These are phyloP conservation scores for Nasonia vitripennis DNA, from an alignment of 1,140 invertebrate genomes.

Conservation along the genomic window DNA sequence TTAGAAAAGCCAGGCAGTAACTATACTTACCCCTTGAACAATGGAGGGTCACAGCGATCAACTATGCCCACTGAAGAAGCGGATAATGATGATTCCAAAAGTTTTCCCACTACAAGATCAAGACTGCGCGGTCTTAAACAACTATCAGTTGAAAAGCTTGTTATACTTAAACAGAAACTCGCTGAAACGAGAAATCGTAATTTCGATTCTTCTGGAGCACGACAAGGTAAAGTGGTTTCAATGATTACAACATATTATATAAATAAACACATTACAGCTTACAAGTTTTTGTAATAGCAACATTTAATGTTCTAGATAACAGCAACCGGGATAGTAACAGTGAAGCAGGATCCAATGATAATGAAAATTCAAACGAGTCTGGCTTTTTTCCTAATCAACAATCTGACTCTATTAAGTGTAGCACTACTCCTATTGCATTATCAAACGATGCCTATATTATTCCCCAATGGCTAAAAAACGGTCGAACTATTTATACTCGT, in stretches of 20 bases:
- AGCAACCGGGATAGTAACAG: constrained; percentile 58
- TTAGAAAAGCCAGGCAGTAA: constrained; percentile 79
- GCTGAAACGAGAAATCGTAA: constrained; percentile 76
- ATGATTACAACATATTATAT: constrained; percentile 9
- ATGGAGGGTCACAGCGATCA: constrained; percentile 56
- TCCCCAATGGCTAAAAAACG: constrained; percentile 73
- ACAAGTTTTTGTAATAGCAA: background rate
- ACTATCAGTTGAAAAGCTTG: constrained; percentile 81
- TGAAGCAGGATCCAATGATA: constrained; percentile 39
- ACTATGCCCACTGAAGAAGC: constrained; percentile 59
- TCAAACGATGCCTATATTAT: constrained; percentile 72
- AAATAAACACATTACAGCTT: background rate
- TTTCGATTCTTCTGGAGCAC: constrained; percentile 57
- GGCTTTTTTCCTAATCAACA: constrained; percentile 54
- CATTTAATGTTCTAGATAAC: constrained; percentile 61
- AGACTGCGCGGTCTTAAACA: constrained; percentile 80
- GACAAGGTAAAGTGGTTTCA: constrained; percentile 21
- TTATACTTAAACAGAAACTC: constrained; percentile 80
- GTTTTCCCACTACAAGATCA: constrained; percentile 75
- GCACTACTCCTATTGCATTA: constrained; percentile 61
- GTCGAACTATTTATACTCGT: constrained; percentile 73
- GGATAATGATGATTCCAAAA: constrained; percentile 68
- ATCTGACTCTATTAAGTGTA: constrained; percentile 43
- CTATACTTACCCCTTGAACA: constrained; percentile 78
- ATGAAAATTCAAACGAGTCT: constrained; percentile 52